Percentiles rank a stretch among this genome's conserved stretches.
phyloP scores from a whole-genome alignment of 2,797 vertebrate genomes.

The Intellagama lesueurii region DNA sequence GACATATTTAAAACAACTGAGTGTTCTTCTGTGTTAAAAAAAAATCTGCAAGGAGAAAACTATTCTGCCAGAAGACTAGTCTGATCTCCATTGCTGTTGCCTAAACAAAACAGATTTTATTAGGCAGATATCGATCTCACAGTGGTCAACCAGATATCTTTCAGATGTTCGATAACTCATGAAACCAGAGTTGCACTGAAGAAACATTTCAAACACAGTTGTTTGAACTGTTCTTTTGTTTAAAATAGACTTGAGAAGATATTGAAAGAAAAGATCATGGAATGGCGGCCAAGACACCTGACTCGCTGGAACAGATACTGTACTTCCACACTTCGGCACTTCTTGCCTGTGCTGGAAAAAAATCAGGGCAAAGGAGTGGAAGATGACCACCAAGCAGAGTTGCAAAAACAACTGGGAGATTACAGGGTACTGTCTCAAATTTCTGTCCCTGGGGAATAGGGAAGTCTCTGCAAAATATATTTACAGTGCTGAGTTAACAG shows the following conservation, averaged over 20 bases:
- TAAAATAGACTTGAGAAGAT: conserved; percentile 91
- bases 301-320: conserved; percentile 98
- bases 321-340: conserved; percentile 88
- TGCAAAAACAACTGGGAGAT: conserved; percentile 92
- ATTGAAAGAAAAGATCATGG: conserved; percentile 96
- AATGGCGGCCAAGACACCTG: conserved; percentile 92
- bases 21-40: not conserved
- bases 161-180: not conserved
- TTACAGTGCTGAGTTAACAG: not conserved
- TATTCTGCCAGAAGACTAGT: not conserved
- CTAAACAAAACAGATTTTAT: not conserved
- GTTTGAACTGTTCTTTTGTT: not conserved
- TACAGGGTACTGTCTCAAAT: conserved; percentile 82
- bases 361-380: conserved; percentile 84
- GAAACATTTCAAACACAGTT: not conserved
- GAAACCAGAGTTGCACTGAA: not conserved
- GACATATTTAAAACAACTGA: not conserved
- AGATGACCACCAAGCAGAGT: conserved; percentile 88
- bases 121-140: not conserved
- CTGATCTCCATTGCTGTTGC: not conserved
- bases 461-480: not conserved
- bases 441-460: not conserved
- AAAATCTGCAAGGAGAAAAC: not conserved
- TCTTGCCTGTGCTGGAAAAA: conserved; percentile 90
- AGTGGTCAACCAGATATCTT: not conserved